Evolutionary conservation across 2,888 invertebrate genomes (phyloP), one percentile per base, ranked within the genome.

Genomic region (Volucella zonaria): DNA sequence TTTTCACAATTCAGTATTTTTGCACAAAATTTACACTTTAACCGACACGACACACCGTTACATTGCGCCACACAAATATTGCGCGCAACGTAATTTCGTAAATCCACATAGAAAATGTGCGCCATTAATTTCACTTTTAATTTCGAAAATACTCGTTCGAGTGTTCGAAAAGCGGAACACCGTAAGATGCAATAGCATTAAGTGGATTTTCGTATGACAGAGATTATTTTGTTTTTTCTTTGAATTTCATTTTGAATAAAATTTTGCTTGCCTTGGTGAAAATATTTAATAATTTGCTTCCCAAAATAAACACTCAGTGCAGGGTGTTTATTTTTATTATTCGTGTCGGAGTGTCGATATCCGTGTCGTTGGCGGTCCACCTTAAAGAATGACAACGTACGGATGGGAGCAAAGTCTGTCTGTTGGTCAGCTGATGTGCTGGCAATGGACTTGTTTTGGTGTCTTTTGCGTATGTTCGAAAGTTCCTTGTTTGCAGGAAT

Each of bases 51-150:
- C 40, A 43, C 8, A 67, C 11, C 54, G 31, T 45, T 10, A 23
- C n/a, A 58, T 31, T 8, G 31, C n/a, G 64, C 47, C 38, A 42
- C 10, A 64, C 40, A 75, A 40, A 31, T 6, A 31, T 31, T 31
- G 31, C 68, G 14, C 58, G 38, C 54, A 71, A 49, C 66, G 64
- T 54, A 70, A 59, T 83, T 79, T 75, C 73, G 67, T 42, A 49
- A 82, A 74, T 70, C 56, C 73, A 68, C 73, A 67, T 78, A 67
- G 49, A 78, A 73, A 68, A 31, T 31, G 31, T 67, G 14, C 67
- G 78, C 52, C 73, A 78, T 68, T 68, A 67, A 64, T 78, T 82
- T 82, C 74, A 82, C 61, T 77, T 82, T 82, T 73, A 58, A 73
- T 77, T 67, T 54, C 45, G 31, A 71, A 23, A 23, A 56, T 45